Conservation (phyloP, 2,888 invertebrate species). For the Bruchidius siliquastri region DNA sequence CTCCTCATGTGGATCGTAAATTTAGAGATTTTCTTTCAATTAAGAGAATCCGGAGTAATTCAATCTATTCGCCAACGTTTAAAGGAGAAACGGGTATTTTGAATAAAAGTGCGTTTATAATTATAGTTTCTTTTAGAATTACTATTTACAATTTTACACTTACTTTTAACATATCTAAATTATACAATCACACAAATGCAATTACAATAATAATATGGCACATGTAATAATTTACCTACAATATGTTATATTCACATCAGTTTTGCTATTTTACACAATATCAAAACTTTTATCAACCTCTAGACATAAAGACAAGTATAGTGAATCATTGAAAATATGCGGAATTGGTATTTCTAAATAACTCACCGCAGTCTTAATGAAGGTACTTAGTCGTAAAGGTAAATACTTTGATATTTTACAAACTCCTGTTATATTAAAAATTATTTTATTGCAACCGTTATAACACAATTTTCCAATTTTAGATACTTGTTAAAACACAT, state of each 20-base stretch:
- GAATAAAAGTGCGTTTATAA: not conserved
- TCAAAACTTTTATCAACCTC: constrained; percentile 23
- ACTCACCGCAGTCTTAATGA: not conserved
- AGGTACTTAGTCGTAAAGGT: not conserved
- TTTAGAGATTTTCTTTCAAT: too few relatives aligned
- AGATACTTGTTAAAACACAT: not conserved
- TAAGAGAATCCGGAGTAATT: too few relatives aligned
- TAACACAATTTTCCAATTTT: not conserved
- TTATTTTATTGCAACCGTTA: not conserved
- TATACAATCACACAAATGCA: constrained; percentile 41
- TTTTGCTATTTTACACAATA: constrained; percentile 20
- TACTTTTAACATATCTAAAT: constrained; percentile 30
- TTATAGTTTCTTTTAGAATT: constrained; percentile 18
- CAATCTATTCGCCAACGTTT: too few relatives aligned
- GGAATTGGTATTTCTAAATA: not conserved
- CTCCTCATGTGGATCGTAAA: too few relatives aligned
- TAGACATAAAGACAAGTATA: constrained; percentile 18
- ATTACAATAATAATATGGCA: constrained; percentile 41
- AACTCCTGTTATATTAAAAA: not conserved
- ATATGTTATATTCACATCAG: constrained; percentile 17
- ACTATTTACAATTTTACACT: constrained; percentile 42
- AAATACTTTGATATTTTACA: not conserved
- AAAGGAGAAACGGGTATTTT: not conserved
- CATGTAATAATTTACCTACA: constrained; percentile 35
- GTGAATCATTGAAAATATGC: not conserved